Evolutionary conservation across 2,888 invertebrate species (phyloP), one percentile per base, ranked within the genome.

Genomic region (Halictus ligatus): DNA sequence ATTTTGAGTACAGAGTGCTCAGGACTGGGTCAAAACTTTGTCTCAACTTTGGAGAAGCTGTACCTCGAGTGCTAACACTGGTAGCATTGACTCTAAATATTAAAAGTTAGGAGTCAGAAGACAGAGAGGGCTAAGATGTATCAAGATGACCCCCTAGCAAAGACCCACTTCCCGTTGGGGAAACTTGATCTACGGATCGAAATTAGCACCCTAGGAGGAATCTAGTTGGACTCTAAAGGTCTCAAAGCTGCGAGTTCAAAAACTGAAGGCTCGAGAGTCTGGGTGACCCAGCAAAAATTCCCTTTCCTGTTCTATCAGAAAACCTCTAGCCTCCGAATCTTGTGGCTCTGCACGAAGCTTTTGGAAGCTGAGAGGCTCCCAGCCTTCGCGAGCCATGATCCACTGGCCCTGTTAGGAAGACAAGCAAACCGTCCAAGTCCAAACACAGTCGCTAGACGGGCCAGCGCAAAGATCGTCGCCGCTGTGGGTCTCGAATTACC

Each of bases 401-500:
- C 75, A 87, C 84, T 89, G 83, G 89, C 89, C 84, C 60, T 86
- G 80, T 89, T 88, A 81, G 78, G 29, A 80, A 35, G 46, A 18
- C 46, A 64, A 13, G 25, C 21, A 73, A 25, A 25, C 48, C 18
- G 43, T 43, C 83, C 77, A 75, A 64, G 64, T 40, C 69, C 48
- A 82, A 69, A 73, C 40, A 48, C 76, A 69, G 60, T 25, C 25
- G 13, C 64, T 64, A 29, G 64, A 25, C 64, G 29, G n/a, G 0
- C 8, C 29, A 35, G 35, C 35, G 29, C 12, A 3, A n/a, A 25
- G 8, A 35, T 67, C 18, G 29, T 18, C 15, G 29, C 7, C 67
- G 18, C 40, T 1, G n/a, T 58, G n/a, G 2, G 50, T 48, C 43
- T 48, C 67, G 40, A 43, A 75, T 93, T 94, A 95, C 95, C 95